A percentile compares a stretch with the other conserved stretches of the same genome.
phyloP scores from a whole-genome alignment of 1,140 invertebrate genomes.

The Venustaconcha ellipsiformis region DNA sequence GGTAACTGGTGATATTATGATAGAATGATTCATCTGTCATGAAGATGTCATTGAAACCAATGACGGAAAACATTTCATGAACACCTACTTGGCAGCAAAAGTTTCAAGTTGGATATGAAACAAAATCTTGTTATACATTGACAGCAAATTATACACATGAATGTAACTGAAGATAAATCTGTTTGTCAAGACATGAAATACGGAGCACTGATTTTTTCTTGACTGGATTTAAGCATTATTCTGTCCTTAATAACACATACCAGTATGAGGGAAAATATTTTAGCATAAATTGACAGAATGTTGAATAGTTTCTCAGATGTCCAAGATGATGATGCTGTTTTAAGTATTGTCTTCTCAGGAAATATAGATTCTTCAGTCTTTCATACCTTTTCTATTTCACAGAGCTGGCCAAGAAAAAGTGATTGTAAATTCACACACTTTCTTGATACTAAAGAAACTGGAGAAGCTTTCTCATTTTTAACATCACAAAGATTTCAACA shows the following conservation, averaged over 20 bases:
- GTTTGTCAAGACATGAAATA: background rate
- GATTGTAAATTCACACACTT: constrained; percentile 8
- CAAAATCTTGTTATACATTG: constrained; percentile 1
- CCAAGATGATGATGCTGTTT: constrained; percentile 7
- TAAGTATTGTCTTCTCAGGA: constrained; percentile 18
- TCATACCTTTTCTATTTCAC: constrained; percentile 8
- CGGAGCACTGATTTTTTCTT: background rate
- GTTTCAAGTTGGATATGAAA: background rate
- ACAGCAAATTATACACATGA: constrained; percentile 12
- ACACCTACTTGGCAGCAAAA: constrained; percentile 7
- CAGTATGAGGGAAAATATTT: constrained; percentile 13
- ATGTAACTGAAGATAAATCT: background rate
- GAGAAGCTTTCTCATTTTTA: constrained; percentile 7
- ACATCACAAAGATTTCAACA: constrained; percentile 15
- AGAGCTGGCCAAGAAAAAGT: constrained; percentile 5
- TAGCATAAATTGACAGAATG: constrained; percentile 11
- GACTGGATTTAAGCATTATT: background rate
- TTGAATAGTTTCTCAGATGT: background rate
- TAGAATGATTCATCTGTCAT: background rate
- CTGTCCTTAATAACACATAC: background rate
- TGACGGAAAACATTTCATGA: constrained; percentile 11
- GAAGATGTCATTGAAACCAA: background rate
- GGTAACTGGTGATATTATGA: background rate
- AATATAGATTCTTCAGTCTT: constrained; percentile 22
- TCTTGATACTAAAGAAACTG: constrained; percentile 15